Conservation (phyloP, 2,113 vertebrate species). For the Dipodomys spectabilis region DNA sequence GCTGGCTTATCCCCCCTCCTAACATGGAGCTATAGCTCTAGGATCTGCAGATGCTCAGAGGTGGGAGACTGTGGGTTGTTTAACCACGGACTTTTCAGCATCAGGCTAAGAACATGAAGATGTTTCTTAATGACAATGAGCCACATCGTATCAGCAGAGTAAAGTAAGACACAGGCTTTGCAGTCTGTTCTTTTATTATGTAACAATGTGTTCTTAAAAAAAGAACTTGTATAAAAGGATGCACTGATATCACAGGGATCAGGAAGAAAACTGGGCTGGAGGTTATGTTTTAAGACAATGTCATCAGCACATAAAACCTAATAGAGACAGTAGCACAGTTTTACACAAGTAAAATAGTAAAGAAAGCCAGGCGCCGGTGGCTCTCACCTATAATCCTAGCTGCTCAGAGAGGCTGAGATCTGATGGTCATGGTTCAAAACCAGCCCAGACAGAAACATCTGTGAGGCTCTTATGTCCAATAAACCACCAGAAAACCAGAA, state of each 20-base stretch:
- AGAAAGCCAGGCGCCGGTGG: no score
- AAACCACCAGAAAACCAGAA: no score
- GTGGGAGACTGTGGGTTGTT: rapidly evolving
- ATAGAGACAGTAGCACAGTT: neutral
- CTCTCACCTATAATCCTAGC: no score
- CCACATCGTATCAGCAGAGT: no score
- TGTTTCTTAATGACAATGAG: neutral
- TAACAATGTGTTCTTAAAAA: neutral
- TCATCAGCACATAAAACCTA: neutral
- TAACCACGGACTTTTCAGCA: no score
- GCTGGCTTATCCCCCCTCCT: neutral
- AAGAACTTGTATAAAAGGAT: neutral
- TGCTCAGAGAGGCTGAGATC: neutral
- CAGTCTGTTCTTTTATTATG: no score
- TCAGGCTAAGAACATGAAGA: neutral
- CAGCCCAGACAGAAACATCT: no score
- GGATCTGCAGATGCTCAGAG: neutral
- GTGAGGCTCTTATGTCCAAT: no score
- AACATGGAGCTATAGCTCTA: neutral
- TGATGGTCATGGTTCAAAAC: no score
- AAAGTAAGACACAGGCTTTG: rapidly evolving
- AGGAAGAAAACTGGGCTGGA: neutral
- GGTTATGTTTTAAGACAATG: neutral
- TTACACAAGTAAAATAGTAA: neutral
- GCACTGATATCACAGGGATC: neutral